phyloP scores from a whole-genome alignment of 2,888 invertebrate genomes.

The Strigamia maritima region DNA sequence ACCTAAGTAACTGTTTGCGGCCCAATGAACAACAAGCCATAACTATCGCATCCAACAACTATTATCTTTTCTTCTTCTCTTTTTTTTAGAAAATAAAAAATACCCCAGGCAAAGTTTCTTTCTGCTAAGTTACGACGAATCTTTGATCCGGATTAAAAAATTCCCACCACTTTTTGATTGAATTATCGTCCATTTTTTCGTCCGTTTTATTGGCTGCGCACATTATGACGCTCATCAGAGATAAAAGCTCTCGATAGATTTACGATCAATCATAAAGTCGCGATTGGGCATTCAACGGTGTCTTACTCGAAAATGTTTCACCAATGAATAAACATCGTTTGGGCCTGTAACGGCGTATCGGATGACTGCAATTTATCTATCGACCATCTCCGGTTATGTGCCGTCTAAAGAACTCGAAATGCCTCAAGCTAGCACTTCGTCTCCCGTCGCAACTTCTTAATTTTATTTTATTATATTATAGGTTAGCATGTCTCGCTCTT shows the following conservation, averaged over 20 bases:
- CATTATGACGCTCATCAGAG: background rate
- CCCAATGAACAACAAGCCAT: background rate
- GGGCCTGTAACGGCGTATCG: background rate
- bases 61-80: background rate
- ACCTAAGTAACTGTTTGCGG: constrained; percentile 7
- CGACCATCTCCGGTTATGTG: background rate
- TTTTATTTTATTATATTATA: background rate
- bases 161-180: background rate
- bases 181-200: background rate
- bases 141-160: background rate
- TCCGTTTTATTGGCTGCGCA: background rate
- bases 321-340: background rate
- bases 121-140: background rate
- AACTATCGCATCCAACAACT: background rate
- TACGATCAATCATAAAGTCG: background rate
- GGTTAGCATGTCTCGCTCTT: background rate
- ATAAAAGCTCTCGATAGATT: background rate
- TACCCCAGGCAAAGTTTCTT: background rate
- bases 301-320: background rate
- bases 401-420: background rate
- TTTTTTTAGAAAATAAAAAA: background rate
- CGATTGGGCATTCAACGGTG: background rate
- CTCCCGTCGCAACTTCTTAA: background rate
- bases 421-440: background rate
- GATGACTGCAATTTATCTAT: background rate